Evolutionary conservation across 2,888 invertebrate genomes (phyloP).

Genomic region (Cyclophora punctaria): DNA sequence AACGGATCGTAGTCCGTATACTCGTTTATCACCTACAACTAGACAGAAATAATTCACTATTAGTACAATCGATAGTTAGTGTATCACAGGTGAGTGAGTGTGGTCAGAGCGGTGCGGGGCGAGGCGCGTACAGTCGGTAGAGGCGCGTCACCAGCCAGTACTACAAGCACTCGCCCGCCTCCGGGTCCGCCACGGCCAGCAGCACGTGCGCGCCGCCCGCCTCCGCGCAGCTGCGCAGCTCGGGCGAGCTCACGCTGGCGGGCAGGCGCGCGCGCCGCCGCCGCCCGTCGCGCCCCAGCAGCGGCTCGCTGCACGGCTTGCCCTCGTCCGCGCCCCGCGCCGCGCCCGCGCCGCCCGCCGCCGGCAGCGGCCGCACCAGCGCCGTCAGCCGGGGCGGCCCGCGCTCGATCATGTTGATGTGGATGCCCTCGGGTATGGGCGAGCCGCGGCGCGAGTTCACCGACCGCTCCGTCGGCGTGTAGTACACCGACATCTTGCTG

Average conservation of each 20-base stretch:
- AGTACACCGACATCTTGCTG: constrained; percentile 84
- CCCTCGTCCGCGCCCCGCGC: constrained; percentile 24
- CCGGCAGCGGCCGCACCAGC: constrained; percentile 46
- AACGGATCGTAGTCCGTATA: constrained; percentile 36
- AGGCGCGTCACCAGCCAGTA: constrained; percentile 69
- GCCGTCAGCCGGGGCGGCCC: constrained; percentile 55
- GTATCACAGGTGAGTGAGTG: constrained; percentile 61
- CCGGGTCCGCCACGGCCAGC: constrained; percentile 56
- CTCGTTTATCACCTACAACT: constrained; percentile 54
- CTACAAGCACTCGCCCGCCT: constrained; percentile 50
- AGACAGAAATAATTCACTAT: constrained; percentile 48
- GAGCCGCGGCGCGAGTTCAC: constrained; percentile 63
- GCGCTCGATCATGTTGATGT: constrained; percentile 79
- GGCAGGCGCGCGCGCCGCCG: constrained; percentile 32
- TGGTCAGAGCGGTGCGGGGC: constrained; percentile 22
- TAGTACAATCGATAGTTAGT: constrained; percentile 58
- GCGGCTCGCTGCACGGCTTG: constrained; percentile 62
- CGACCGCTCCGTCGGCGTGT: constrained; percentile 85
- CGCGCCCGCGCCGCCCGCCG: constrained; percentile 21
- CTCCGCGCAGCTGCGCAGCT: constrained; percentile 37
- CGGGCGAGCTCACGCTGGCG: constrained; percentile 64
- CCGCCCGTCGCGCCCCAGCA: constrained; percentile 41
- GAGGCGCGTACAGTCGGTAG: constrained; percentile 58
- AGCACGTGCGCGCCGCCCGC: constrained; percentile 46
- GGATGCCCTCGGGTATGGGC: constrained; percentile 75